These are phyloP conservation scores for Drosophila prostipennis DNA, from an alignment of 2,888 invertebrate genomes.

Conservation along the genomic window DNA sequence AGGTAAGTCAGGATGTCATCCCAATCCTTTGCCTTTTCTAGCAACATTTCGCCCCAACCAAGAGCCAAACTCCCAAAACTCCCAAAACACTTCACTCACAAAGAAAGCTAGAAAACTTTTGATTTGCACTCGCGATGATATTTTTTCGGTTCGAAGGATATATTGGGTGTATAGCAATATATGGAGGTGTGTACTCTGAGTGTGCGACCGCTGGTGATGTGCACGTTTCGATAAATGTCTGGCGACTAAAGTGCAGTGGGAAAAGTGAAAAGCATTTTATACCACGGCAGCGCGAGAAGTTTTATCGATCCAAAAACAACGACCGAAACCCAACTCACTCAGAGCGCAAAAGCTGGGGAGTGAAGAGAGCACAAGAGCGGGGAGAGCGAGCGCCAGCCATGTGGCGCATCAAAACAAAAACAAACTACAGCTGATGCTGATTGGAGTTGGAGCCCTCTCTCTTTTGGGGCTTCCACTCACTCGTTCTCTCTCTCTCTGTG, in stretches of 20 bases:
- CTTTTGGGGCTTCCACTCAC: background rate
- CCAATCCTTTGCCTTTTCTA: background rate
- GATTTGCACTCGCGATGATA: constrained; percentile 22
- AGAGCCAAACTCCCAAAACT: background rate
- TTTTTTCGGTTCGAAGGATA: constrained; percentile 28
- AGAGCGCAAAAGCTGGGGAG: constrained; percentile 25
- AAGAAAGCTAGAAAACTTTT: constrained; percentile 35
- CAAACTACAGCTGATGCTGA: constrained; percentile 80
- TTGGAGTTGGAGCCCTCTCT: constrained; percentile 53
- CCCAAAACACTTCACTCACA: constrained; percentile 29
- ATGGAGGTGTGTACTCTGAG: constrained; percentile 13
- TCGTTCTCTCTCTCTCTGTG: background rate
- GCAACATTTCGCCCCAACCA: constrained; percentile 20
- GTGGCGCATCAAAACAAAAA: constrained; percentile 69
- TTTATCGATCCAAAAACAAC: constrained; percentile 80
- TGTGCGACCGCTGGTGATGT: constrained; percentile 63
- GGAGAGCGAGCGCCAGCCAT: constrained; percentile 29
- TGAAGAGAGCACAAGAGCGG: constrained; percentile 15
- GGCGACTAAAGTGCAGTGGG: constrained; percentile 83
- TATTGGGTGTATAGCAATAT: constrained; percentile 5
- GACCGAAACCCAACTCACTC: constrained; percentile 56
- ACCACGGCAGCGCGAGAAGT: constrained; percentile 61
- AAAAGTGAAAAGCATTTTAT: constrained; percentile 84
- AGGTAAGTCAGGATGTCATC: constrained; percentile 13
- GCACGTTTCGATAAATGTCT: constrained; percentile 81